Conservation (phyloP, 1,140 invertebrate species). For the Hirudo medicinalis region DNA sequence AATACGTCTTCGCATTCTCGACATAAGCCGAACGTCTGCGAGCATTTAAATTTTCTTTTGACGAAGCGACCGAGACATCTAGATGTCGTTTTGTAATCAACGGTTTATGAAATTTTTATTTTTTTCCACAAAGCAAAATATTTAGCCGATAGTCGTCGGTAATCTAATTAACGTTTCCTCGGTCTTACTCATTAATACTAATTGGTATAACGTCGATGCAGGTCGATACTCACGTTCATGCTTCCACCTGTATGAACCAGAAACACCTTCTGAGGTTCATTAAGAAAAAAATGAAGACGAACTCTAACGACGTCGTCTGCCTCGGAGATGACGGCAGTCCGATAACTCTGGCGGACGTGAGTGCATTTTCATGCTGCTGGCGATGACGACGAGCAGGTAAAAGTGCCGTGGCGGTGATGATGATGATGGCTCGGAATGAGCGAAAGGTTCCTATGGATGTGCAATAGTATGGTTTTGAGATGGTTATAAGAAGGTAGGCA, state of each 20-base stretch:
- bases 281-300: slow-evolving; percentile 89
- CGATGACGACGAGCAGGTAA: slow-evolving; percentile 24
- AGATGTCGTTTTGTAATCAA: no score
- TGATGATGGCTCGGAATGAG: no score
- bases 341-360: slow-evolving; percentile 63
- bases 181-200: background rate
- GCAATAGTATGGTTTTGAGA: no score
- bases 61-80: no score
- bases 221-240: slow-evolving; percentile 97
- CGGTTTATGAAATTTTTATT: no score
- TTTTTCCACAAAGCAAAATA: background rate
- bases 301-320: slow-evolving; percentile 73
- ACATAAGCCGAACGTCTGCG: no score
- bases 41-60: no score
- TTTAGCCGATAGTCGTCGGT: background rate
- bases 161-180: background rate
- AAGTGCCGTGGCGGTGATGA: no score
- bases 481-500: no score
- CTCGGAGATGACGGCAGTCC: slow-evolving; percentile 52
- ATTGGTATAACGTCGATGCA: background rate
- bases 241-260: slow-evolving; percentile 98
- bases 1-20: no score
- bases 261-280: slow-evolving; percentile 96
- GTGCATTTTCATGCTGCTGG: background rate
- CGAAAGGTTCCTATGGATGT: no score